Evolutionary conservation across 1,140 invertebrate species (phyloP).

Genomic region (Colletes latitarsis): DNA sequence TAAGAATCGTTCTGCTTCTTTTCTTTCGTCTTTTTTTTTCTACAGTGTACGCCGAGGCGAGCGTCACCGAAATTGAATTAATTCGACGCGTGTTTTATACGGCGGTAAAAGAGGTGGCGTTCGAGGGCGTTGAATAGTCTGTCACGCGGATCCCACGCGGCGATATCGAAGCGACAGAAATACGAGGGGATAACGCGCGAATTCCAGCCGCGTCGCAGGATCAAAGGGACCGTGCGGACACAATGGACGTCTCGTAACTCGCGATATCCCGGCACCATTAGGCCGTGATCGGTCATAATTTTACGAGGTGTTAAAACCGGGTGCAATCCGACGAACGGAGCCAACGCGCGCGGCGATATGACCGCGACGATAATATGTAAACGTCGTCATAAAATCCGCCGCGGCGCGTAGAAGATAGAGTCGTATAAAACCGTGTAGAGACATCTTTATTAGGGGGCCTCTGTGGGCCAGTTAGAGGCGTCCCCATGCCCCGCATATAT

Average conservation of each 20-base stretch:
- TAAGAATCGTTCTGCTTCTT: background rate
- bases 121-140: background rate
- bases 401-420: conserved; percentile 53
- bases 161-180: conserved; percentile 6
- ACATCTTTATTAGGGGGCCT: conserved; percentile 63
- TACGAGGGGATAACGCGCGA: conserved; percentile 19
- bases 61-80: background rate
- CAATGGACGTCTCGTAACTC: conserved; percentile 53
- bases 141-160: background rate
- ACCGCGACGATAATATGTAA: conserved; percentile 60
- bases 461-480: conserved; percentile 54
- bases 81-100: conserved; percentile 13
- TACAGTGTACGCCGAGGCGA: background rate
- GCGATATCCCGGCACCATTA: conserved; percentile 54
- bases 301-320: conserved; percentile 68
- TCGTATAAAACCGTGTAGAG: conserved; percentile 61
- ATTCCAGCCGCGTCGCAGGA: conserved; percentile 39
- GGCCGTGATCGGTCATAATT: conserved; percentile 63
- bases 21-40: background rate
- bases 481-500: conserved; percentile 11
- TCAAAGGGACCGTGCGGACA: conserved; percentile 48
- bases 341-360: conserved; percentile 22
- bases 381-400: conserved; percentile 63
- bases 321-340: conserved; percentile 56
- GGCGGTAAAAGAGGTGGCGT: background rate